A percentile compares a stretch with the other conserved stretches of the same genome.
phyloP scores from a whole-genome alignment of 2,888 invertebrate species.

The Allygus modestus region DNA sequence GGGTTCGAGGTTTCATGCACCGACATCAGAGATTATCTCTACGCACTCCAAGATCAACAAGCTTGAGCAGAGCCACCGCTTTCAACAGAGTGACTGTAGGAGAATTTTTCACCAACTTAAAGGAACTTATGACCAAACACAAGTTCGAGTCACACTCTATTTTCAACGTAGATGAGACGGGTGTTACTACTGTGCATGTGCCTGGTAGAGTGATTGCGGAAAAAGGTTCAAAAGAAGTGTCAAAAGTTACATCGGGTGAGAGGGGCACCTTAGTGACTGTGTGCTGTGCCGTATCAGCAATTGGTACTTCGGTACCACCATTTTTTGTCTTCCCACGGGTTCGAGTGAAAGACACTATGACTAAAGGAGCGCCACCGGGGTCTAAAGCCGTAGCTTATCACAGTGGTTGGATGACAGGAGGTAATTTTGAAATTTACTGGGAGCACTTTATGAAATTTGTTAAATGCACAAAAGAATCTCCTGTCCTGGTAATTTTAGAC shows the following conservation, averaged over 20 bases:
- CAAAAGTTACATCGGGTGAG: conserved; percentile 33
- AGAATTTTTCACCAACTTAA: conserved; percentile 35
- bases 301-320: conserved; percentile 8
- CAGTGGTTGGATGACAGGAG: conserved; percentile 18
- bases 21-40: conserved; percentile 2
- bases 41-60: conserved; percentile 35
- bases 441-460: conserved; percentile 24
- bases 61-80: conserved; percentile 48
- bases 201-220: conserved; percentile 30
- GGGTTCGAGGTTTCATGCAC: no score
- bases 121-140: conserved; percentile 63
- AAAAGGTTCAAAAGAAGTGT: conserved; percentile 44
- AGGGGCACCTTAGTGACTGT: conserved; percentile 46
- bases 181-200: conserved; percentile 71
- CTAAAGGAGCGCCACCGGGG: conserved; percentile 26
- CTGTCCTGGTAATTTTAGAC: conserved; percentile 71
- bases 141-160: conserved; percentile 70
- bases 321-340: conserved; percentile 15
- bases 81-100: conserved; percentile 35
- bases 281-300: conserved; percentile 18
- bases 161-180: conserved; percentile 73
- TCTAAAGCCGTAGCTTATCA: conserved; percentile 20
- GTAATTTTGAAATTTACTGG: conserved; percentile 11
- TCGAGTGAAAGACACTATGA: conserved; percentile 33
- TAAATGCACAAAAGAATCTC: conserved; percentile 53